phyloP scores from a whole-genome alignment of 1,140 invertebrate species.

The Drusus annulatus region DNA sequence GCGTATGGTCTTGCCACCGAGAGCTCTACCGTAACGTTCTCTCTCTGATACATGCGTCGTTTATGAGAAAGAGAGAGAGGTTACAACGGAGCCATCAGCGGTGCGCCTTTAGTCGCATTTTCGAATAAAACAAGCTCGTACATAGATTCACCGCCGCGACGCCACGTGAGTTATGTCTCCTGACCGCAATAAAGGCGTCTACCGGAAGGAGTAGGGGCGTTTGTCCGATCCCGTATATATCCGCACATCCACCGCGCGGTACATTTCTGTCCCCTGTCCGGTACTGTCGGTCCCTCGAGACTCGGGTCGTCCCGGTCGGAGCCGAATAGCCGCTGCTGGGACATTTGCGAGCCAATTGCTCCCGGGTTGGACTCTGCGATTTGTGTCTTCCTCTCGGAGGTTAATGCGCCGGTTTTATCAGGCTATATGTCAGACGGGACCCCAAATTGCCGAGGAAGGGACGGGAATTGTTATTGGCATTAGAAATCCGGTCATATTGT shows the following conservation, averaged over 20 bases:
- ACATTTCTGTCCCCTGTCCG: conserved; percentile 3
- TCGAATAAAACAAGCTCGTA: conserved; percentile 6
- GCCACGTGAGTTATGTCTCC: conserved; percentile 32
- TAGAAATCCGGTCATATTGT: conserved; percentile 27
- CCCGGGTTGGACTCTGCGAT: conserved; percentile 2
- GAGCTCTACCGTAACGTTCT: too few species aligned
- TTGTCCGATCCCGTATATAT: conserved; percentile 16
- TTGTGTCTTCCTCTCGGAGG: conserved; percentile 37
- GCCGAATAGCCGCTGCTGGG: not conserved
- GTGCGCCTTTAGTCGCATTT: not conserved
- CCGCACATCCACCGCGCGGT: not conserved
- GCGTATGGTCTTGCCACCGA: too few species aligned
- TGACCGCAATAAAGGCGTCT: conserved; percentile 42
- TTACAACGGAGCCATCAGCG: too few species aligned
- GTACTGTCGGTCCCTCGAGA: too few species aligned
- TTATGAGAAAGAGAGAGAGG: too few species aligned
- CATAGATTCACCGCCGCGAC: conserved; percentile 36
- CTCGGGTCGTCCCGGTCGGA: too few species aligned
- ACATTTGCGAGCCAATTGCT: conserved; percentile 21
- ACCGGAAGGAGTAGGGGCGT: conserved; percentile 29
- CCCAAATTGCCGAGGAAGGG: conserved; percentile 4
- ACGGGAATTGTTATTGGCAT: conserved; percentile 28
- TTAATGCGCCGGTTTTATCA: conserved; percentile 33
- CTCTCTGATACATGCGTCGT: too few species aligned
- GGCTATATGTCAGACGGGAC: conserved; percentile 27